Base-by-base conservation (phyloP, 2,888 invertebrate genomes). In the Lamellibrachia columna region DNA sequence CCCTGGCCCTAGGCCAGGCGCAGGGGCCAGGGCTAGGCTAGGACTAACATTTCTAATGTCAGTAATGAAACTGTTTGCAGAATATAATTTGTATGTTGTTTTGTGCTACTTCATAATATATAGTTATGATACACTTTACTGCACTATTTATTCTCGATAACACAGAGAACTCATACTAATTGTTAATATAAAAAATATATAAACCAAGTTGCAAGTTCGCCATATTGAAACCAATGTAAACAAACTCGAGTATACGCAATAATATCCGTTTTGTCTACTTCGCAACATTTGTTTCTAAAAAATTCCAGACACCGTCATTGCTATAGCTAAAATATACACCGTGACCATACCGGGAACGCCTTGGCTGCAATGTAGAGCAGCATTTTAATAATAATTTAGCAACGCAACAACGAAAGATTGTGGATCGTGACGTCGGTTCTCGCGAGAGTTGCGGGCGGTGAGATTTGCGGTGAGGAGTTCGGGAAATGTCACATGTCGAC, bases 281-380 rank as follows among this genome's bases (percentile, higher is more conserved):
- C 53, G 52, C n/a, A 40, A 53, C 6, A 75, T 40, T 11, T 22
- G 6, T n/a, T 75, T 75, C 75, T 75, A 15, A 75, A 75, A 75
- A 75, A 15, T 22, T 11, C 75, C 15, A 6, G 22, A 11, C 22
- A 3, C 6, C n/a, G 75, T 22, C n/a, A 22, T 75, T 75, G n/a
- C 15, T 75, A 4, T 22, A 75, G n/a, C 22, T 0, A 22, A 15
- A n/a, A 75, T 75, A n/a, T 22, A 75, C 75, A 75, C 75, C 22
- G 75, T 75, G 75, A 22, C 75, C 75, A 75, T 75, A 96, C 96
- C 92, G 95, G 96, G 93, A 96, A 96, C 7, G 95, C 95, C 92
- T 95, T 95, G 93, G 94, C 95, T 94, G 95, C 95, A 3, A 95
- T 95, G 94, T 95, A 96, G 91, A 96, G 94, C 52, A 96, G 94